These are phyloP conservation scores for Nannoperca obscura DNA, from an alignment of 2,797 vertebrate species.

Conservation along the genomic window DNA sequence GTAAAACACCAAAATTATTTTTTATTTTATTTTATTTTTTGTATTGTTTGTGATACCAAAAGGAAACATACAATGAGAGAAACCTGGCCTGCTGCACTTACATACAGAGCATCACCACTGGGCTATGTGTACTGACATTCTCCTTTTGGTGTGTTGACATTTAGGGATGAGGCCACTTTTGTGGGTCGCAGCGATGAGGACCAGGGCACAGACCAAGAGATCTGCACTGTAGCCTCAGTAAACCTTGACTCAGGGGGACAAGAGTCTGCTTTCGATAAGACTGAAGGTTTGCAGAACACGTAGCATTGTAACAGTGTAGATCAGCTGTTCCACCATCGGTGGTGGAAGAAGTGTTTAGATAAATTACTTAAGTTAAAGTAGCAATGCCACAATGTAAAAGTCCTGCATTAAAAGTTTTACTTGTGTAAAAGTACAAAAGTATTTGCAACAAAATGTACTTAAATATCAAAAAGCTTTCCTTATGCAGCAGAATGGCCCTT, in stretches of 20 bases:
- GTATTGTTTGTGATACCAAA: neutral
- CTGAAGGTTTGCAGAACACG: constrained; percentile 52
- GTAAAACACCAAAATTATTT: constrained; percentile 45
- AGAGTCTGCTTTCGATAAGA: constrained; percentile 4
- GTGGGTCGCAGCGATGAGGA: constrained; percentile 49
- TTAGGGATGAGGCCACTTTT: constrained; percentile 35
- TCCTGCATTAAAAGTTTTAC: no score
- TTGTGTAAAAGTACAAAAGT: no score
- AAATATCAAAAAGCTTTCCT: neutral
- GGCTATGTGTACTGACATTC: neutral
- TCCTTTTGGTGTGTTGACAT: constrained; percentile 31
- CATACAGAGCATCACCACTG: neutral
- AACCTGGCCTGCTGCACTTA: neutral
- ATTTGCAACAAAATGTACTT: neutral
- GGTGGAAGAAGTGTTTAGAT: neutral
- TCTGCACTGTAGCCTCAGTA: constrained; percentile 43
- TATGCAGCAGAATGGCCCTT: neutral
- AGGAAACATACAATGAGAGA: neutral
- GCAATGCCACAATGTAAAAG: no score
- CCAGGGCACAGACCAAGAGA: constrained; percentile 57
- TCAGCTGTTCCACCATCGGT: neutral
- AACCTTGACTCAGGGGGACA: neutral
- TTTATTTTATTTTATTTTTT: neutral
- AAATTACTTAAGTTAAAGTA: neutral
- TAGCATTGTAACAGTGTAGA: neutral